These are phyloP conservation scores for Cirrhinus mrigala DNA, from an alignment of 2,797 vertebrate species.

Conservation along the genomic window DNA sequence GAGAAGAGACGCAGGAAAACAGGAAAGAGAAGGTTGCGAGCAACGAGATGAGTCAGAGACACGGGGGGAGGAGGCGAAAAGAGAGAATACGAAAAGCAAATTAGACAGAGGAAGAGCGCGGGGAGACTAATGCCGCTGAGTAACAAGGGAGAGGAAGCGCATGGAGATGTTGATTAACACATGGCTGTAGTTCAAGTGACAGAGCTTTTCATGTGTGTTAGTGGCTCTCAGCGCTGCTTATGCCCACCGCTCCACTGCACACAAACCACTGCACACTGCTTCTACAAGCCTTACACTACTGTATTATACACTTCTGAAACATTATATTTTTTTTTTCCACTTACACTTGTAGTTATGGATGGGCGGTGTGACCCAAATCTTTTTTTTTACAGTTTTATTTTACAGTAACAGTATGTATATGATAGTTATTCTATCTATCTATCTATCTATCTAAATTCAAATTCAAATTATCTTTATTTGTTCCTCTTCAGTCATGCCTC, in stretches of 20 bases:
- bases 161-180: slow-evolving; percentile 52
- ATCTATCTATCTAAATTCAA: background rate
- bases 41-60: slow-evolving; percentile 32
- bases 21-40: slow-evolving; percentile 33
- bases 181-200: slow-evolving; percentile 32
- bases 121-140: slow-evolving; percentile 10
- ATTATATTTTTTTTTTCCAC: background rate
- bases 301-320: background rate
- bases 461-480: too few relatives aligned
- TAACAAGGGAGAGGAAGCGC: slow-evolving; percentile 15
- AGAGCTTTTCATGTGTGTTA: slow-evolving; percentile 28
- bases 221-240: background rate
- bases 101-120: slow-evolving; percentile 28
- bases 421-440: background rate
- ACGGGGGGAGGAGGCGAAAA: slow-evolving; percentile 3
- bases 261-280: background rate
- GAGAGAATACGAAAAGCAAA: slow-evolving; percentile 42
- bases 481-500: too few relatives aligned
- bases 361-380: background rate
- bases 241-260: background rate
- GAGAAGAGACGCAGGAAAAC: background rate
- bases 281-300: background rate
- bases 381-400: too few relatives aligned
- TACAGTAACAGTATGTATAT: too few relatives aligned
- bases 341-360: background rate